Conservation (phyloP, 2,888 invertebrate species). For the Macaria notata region DNA sequence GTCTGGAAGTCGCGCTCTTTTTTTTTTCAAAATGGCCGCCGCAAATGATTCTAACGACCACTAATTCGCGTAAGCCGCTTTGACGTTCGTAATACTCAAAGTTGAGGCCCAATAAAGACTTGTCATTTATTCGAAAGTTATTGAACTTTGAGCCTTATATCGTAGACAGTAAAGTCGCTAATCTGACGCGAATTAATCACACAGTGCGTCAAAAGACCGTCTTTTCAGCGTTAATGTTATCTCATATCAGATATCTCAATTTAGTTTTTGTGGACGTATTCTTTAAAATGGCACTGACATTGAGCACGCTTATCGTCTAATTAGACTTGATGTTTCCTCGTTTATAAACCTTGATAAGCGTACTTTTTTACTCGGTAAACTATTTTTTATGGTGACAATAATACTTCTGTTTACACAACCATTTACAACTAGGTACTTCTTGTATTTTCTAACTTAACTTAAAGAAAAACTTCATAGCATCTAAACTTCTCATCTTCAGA, state of each 20-base stretch:
- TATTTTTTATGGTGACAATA: too few species aligned
- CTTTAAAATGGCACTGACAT: slow-evolving; percentile 13
- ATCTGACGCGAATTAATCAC: background rate
- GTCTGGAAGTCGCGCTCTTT: slow-evolving; percentile 26
- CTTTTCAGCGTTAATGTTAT: slow-evolving; percentile 5
- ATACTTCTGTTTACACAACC: too few species aligned
- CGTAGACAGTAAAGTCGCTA: background rate
- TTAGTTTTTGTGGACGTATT: slow-evolving; percentile 6
- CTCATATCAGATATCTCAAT: slow-evolving; percentile 14
- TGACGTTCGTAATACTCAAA: slow-evolving; percentile 31
- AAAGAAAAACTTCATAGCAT: too few species aligned
- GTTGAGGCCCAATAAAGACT: slow-evolving; percentile 5
- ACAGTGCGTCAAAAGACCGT: slow-evolving; percentile 1
- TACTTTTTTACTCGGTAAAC: background rate
- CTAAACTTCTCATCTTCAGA: too few species aligned
- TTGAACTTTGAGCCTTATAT: slow-evolving; percentile 5
- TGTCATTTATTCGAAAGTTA: background rate
- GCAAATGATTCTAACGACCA: slow-evolving; percentile 22
- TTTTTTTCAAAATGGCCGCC: slow-evolving; percentile 36
- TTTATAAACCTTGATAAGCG: background rate
- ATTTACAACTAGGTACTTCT: too few species aligned
- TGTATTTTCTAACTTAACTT: too few species aligned
- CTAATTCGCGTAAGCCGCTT: slow-evolving; percentile 44
- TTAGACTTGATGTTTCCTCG: slow-evolving; percentile 10
- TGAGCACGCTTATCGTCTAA: slow-evolving; percentile 14